Evolutionary conservation across 2,113 vertebrate species (phyloP).

Genomic region (Lasiurus borealis): DNA sequence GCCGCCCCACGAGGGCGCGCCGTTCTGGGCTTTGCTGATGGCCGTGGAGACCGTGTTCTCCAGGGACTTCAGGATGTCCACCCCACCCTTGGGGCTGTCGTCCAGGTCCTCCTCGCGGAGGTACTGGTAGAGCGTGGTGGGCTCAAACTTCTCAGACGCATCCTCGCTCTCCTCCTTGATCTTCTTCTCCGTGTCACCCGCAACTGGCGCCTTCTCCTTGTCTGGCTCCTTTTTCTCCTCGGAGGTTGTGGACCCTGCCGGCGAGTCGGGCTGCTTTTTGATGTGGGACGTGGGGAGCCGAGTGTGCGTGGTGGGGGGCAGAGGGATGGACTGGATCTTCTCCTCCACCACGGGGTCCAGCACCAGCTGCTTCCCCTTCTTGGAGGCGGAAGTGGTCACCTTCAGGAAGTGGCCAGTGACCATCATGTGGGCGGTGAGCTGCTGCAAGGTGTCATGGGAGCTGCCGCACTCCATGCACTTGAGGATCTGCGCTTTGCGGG

Average conservation of each 20-base stretch:
- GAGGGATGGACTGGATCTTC: slow-evolving; percentile 98
- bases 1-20: slow-evolving; percentile 97
- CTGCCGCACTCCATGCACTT: slow-evolving; percentile 99
- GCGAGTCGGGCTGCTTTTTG: slow-evolving; percentile 93
- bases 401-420: slow-evolving; percentile 99
- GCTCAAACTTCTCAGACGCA: slow-evolving; percentile 89
- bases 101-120: slow-evolving; percentile 98
- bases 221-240: slow-evolving; percentile 92
- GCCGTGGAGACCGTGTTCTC: slow-evolving; percentile 98
- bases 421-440: slow-evolving; percentile 99
- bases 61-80: slow-evolving; percentile 97
- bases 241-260: slow-evolving; percentile 81
- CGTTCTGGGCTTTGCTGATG: slow-evolving; percentile 99
- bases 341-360: slow-evolving; percentile 96
- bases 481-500: slow-evolving; percentile 98
- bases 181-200: slow-evolving; percentile 88
- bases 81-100: slow-evolving; percentile 94
- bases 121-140: slow-evolving; percentile 94
- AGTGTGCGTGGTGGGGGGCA: slow-evolving; percentile 96
- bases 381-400: slow-evolving; percentile 98
- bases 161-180: slow-evolving; percentile 98
- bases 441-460: slow-evolving; percentile 98
- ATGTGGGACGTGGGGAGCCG: slow-evolving; percentile 91
- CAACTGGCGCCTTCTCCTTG: slow-evolving; percentile 83
- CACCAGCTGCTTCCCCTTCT: slow-evolving; percentile 98